phyloP scores from a whole-genome alignment of 2,888 invertebrate genomes.

The Diplolepis rosae region DNA sequence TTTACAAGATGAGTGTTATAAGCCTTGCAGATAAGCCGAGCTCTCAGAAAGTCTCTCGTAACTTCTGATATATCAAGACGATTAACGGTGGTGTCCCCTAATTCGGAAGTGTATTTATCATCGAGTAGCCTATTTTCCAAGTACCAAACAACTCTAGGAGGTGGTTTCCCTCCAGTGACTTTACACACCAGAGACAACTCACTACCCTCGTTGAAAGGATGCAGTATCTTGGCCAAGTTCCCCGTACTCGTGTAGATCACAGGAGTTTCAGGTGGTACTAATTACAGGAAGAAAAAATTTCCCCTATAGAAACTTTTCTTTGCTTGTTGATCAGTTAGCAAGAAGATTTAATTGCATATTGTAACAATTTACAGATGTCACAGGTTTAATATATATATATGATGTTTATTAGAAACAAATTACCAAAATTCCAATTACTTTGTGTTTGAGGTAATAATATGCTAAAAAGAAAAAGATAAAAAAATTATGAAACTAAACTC shows the following conservation, averaged over 20 bases:
- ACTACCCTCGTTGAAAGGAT: slow-evolving; percentile 64
- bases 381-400: too few relatives aligned
- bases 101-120: slow-evolving; percentile 81
- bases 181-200: slow-evolving; percentile 62
- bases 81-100: slow-evolving; percentile 86
- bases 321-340: slow-evolving; percentile 3
- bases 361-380: too few relatives aligned
- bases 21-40: slow-evolving; percentile 88
- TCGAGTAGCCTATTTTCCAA: slow-evolving; percentile 84
- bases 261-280: slow-evolving; percentile 65
- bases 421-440: too few relatives aligned
- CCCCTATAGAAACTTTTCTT: slow-evolving; percentile 22
- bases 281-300: slow-evolving; percentile 26
- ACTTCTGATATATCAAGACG: slow-evolving; percentile 83
- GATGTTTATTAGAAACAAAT: too few relatives aligned
- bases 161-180: slow-evolving; percentile 56
- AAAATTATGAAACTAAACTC: slow-evolving; percentile 68
- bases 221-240: slow-evolving; percentile 56
- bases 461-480: neutral
- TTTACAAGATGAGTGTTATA: slow-evolving; percentile 89
- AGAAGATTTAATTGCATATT: slow-evolving; percentile 8
- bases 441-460: too few relatives aligned
- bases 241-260: slow-evolving; percentile 59
- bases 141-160: slow-evolving; percentile 87
- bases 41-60: slow-evolving; percentile 83